Evolutionary conservation across 2,797 vertebrate genomes (phyloP).

Genomic region (Otolemur crassicaudatus): DNA sequence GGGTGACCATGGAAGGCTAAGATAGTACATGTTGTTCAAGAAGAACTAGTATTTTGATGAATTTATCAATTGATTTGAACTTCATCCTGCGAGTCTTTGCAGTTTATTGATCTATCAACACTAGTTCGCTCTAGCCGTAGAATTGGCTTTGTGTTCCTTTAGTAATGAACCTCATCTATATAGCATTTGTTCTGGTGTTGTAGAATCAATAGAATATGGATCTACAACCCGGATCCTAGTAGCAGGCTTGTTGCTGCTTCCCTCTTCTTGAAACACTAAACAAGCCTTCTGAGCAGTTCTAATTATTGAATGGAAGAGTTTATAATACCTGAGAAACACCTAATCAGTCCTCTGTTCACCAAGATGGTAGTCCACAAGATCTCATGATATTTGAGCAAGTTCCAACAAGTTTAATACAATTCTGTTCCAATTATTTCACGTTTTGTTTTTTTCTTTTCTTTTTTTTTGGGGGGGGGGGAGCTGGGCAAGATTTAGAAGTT

Average conservation of each 20-base stretch:
- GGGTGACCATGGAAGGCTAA: background rate
- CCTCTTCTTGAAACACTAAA: background rate
- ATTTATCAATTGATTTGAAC: slow-evolving; percentile 15
- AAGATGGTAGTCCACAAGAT: background rate
- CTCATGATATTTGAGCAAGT: background rate
- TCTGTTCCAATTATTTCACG: background rate
- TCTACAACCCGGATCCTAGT: background rate
- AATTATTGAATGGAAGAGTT: background rate
- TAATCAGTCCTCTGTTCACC: background rate
- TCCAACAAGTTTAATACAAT: background rate
- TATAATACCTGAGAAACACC: background rate
- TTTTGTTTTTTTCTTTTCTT: too few species aligned
- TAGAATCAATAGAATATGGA: background rate
- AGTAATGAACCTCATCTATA: background rate
- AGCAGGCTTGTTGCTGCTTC: background rate
- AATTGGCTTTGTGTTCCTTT: background rate
- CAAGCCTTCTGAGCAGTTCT: background rate
- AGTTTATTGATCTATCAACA: background rate
- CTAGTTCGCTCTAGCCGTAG: background rate
- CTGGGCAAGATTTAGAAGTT: too few species aligned
- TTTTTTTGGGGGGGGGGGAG: too few species aligned
- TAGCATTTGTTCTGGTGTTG: background rate
- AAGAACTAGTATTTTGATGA: background rate
- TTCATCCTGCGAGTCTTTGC: slow-evolving; percentile 5
- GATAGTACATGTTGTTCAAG: background rate